Evolutionary conservation across 2,888 invertebrate species (phyloP).

Genomic region (Amblyteles armatorius): DNA sequence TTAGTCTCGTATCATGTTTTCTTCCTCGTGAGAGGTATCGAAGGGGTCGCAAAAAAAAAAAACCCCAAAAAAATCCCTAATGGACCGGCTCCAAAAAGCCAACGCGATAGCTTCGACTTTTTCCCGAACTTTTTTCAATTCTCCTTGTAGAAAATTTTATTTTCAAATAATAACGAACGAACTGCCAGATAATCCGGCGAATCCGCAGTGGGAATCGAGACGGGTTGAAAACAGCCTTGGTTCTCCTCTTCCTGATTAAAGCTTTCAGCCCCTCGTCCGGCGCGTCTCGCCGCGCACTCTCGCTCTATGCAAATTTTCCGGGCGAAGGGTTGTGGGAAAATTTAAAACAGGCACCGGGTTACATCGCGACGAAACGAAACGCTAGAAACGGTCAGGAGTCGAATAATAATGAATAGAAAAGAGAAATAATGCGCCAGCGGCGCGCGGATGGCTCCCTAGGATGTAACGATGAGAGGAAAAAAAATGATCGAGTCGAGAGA

Average conservation of each 20-base stretch:
- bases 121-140: background rate
- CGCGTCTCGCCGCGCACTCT: conserved; percentile 18
- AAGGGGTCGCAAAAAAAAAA: background rate
- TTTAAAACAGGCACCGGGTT: conserved; percentile 61
- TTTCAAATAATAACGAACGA: conserved; percentile 7
- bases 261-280: conserved; percentile 39
- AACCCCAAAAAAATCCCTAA: background rate
- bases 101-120: conserved; percentile 7
- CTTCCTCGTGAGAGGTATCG: background rate
- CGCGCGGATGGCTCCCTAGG: conserved; percentile 61
- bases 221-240: conserved; percentile 21
- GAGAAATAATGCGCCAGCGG: conserved; percentile 58
- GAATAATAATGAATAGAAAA: conserved; percentile 67
- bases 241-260: conserved; percentile 49
- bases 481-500: conserved; percentile 52
- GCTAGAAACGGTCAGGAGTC: conserved; percentile 64
- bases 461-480: conserved; percentile 58
- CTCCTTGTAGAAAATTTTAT: background rate
- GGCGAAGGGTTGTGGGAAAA: conserved; percentile 74
- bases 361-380: conserved; percentile 45
- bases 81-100: background rate
- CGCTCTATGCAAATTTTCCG: conserved; percentile 75
- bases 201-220: conserved; percentile 17
- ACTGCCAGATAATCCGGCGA: conserved; percentile 25
- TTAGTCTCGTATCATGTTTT: background rate